Evolutionary conservation across 1,140 invertebrate species (phyloP).

Genomic region (Bombus huntii): DNA sequence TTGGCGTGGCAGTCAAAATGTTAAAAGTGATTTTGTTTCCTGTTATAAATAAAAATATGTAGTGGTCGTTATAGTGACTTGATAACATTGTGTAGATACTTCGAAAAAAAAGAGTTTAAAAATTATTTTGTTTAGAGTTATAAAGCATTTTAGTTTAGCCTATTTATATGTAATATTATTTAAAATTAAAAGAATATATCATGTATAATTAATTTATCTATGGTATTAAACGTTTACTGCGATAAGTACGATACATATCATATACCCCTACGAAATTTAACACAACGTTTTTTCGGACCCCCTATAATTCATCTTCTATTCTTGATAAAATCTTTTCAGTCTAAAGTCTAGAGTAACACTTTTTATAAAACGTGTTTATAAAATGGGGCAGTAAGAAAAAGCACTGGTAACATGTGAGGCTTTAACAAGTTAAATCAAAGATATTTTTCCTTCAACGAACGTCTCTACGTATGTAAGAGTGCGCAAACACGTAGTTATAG

Average conservation of each 20-base stretch:
- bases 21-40: too few species aligned
- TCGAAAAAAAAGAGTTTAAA: neutral
- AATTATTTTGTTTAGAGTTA: neutral
- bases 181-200: neutral
- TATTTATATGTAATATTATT: neutral
- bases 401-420: neutral
- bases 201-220: neutral
- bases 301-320: neutral
- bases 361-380: constrained; percentile 11
- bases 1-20: too few species aligned
- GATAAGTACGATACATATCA: neutral
- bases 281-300: neutral
- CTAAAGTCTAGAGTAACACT: neutral
- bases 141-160: neutral
- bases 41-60: too few species aligned
- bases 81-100: too few species aligned
- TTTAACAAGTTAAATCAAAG: constrained; percentile 30
- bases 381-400: neutral
- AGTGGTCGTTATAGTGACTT: too few species aligned
- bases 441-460: constrained; percentile 53
- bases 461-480: constrained; percentile 17
- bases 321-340: neutral
- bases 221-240: neutral
- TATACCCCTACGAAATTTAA: neutral
- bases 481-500: neutral